Percentiles rank a stretch among this genome's conserved stretches.
Conservation (phyloP, 2,888 invertebrate genomes). For the Nezara viridula region DNA sequence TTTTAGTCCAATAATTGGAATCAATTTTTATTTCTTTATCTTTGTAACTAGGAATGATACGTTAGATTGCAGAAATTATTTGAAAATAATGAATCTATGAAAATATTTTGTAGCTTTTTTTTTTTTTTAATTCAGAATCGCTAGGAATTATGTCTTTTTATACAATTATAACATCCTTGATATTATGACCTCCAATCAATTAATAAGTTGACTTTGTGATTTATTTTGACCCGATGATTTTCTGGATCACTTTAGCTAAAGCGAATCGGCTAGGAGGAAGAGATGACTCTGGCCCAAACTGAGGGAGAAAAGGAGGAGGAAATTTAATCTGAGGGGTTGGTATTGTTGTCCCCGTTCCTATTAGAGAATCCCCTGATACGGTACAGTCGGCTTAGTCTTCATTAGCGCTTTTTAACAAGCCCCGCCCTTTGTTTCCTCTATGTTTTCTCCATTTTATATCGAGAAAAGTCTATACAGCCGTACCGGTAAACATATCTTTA, state of each 20-base stretch:
- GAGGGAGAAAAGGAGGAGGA: neutral
- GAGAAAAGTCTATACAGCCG: neutral
- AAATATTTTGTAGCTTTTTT: too few species aligned
- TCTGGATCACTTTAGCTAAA: neutral
- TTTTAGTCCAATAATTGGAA: too few species aligned
- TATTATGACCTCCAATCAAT: too few species aligned
- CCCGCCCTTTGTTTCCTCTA: neutral
- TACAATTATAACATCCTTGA: too few species aligned
- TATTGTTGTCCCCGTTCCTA: slow-evolving; percentile 16
- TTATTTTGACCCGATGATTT: neutral
- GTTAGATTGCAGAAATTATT: too few species aligned
- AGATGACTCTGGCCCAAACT: neutral
- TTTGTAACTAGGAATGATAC: too few species aligned
- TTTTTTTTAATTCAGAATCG: too few species aligned
- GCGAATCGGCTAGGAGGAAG: neutral
- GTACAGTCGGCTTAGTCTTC: slow-evolving; percentile 1
- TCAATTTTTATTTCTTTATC: too few species aligned
- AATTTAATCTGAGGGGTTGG: slow-evolving; percentile 24
- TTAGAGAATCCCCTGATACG: neutral
- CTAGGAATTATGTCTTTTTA: too few species aligned
- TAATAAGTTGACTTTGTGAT: neutral
- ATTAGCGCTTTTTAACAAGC: neutral
- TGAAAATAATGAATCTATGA: too few species aligned
- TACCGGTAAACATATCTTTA: too few species aligned
- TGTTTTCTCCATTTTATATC: neutral